Base-by-base conservation (phyloP, 2,797 vertebrate species). In the Typhlichthys eigenmanni region DNA sequence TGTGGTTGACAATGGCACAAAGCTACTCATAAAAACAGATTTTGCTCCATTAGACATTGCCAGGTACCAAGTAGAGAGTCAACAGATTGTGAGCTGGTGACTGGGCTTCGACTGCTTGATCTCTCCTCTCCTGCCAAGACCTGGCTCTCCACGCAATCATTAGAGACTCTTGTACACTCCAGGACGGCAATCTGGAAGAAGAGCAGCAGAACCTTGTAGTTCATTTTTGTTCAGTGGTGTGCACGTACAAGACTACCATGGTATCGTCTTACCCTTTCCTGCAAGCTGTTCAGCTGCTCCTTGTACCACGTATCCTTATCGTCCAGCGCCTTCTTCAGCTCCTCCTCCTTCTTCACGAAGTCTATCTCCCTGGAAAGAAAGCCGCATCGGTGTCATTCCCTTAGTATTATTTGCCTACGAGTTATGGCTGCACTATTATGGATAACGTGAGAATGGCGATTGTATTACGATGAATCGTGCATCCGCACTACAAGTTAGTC, bases 341-440 rank as follows among this genome's bases (percentile, higher is more conserved):
- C 94, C 67, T 95, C 94, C 64, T 97, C 95, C 80, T 91, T 96
- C 88, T 95, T 96, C 78, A 92, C 88, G 88, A 95, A 95, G 81
- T 96, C 95, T 7, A 86, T 91, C 85, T 98, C 96, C 84, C 96
- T 98, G 79, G 74, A 83, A 80, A 46, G 29, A 81, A 80, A 84
- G 47, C 54, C 51, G 62, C 4, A 49, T 51, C 70, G 60, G 63
- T 52, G 50, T 38, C 12, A 29, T 64, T 66, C 75, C 38, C 61
- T 24, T 77, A 29, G 24, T 29, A 29, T 29, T 29, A 29, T 29
- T 29, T 29, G 24, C 24, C 24, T 4, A 29, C 24, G 24, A 29
- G 24, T 29, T 29, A 29, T 29, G 24, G 3, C 24, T 29, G 24
- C 24, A 29, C 24, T 29, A 29, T 29, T 29, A 29, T 29, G 24